These are phyloP conservation scores for Chaetura pelagica DNA, from an alignment of 2,113 vertebrate species.

Conservation along the genomic window DNA sequence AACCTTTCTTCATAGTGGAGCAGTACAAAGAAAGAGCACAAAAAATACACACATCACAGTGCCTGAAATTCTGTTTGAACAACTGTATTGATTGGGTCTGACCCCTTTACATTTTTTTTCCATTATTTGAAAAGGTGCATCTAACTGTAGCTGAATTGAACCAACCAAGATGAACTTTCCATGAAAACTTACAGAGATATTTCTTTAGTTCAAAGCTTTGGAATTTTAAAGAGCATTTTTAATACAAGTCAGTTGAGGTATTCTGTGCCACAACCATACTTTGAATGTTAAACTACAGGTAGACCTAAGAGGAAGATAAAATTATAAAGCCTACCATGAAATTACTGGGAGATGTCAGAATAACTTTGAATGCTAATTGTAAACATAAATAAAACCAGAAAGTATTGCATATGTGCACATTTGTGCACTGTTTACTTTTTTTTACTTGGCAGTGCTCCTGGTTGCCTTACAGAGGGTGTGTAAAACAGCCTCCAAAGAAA, in stretches of 20 bases:
- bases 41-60: constrained; percentile 87
- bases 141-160: constrained; percentile 85
- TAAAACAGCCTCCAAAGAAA: not conserved
- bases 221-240: constrained; percentile 97
- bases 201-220: constrained; percentile 94
- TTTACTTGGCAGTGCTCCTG: not conserved
- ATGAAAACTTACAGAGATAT: constrained; percentile 85
- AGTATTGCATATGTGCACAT: not conserved
- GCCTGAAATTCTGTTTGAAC: constrained; percentile 95
- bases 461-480: not conserved
- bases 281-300: constrained; percentile 78
- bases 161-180: constrained; percentile 87
- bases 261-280: constrained; percentile 71
- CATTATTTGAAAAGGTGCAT: constrained; percentile 92
- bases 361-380: constrained; percentile 21
- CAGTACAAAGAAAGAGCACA: constrained; percentile 90
- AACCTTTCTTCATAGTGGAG: constrained; percentile 85
- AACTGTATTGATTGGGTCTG: constrained; percentile 89
- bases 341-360: not conserved
- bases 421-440: not conserved
- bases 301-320: constrained; percentile 39
- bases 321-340: not conserved
- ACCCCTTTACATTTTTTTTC: constrained; percentile 87
- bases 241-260: constrained; percentile 82
- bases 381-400: constrained; percentile 19